phyloP scores from a whole-genome alignment of 2,888 invertebrate genomes.

The Carcina quercana region DNA sequence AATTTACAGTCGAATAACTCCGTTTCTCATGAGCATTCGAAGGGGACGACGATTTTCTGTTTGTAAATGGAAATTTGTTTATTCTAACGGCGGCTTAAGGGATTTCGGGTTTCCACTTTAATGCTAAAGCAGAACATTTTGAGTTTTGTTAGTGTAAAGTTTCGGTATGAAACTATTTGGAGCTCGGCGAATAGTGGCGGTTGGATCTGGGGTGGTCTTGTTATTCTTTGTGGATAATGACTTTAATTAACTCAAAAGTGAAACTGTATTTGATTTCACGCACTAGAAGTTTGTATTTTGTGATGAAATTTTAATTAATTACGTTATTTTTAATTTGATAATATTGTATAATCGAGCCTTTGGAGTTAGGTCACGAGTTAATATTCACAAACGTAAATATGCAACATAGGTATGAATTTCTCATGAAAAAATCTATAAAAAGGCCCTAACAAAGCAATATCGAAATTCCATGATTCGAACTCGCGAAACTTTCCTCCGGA shows the following conservation, averaged over 20 bases:
- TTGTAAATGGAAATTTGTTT: constrained; percentile 22
- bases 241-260: no score
- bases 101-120: constrained; percentile 63
- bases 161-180: constrained; percentile 40
- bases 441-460: constrained; percentile 23
- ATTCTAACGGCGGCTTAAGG: constrained; percentile 60
- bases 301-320: no score
- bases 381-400: no score
- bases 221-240: no score
- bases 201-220: no score
- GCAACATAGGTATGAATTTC: no score
- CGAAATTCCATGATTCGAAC: constrained; percentile 15
- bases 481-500: constrained; percentile 9
- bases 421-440: constrained; percentile 19
- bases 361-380: no score
- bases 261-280: no score
- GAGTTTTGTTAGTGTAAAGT: constrained; percentile 52
- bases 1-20: constrained; percentile 16
- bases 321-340: no score
- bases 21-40: constrained; percentile 12
- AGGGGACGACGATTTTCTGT: not conserved
- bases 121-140: constrained; percentile 58
- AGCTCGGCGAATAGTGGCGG: no score
- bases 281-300: no score
- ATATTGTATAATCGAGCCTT: no score